Percentiles rank a stretch among this genome's conserved stretches.
Evolutionary conservation across 2,113 vertebrate genomes (phyloP).

Genomic region (Apodemus speciosus): DNA sequence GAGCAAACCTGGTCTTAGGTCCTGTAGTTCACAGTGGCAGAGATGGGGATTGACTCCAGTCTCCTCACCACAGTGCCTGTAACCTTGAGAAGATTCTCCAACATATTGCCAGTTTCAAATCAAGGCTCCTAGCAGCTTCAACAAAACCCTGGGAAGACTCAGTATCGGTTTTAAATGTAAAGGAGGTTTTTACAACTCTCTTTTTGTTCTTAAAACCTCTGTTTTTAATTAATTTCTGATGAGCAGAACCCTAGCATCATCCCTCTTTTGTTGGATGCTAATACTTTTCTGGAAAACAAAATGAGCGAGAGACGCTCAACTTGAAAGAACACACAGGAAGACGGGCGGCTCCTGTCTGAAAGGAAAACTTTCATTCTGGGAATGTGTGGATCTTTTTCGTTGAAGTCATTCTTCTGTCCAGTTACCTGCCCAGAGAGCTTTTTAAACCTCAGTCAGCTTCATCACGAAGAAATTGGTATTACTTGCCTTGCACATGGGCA

Average conservation of each 20-base stretch:
- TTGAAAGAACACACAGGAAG: constrained; percentile 34
- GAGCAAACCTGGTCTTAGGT: background rate
- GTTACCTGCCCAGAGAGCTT: constrained; percentile 32
- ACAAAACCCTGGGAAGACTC: background rate
- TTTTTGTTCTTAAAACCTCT: background rate
- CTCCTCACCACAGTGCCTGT: background rate
- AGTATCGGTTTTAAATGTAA: constrained; percentile 32
- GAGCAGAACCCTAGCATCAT: background rate
- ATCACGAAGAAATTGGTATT: background rate
- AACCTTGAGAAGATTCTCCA: background rate
- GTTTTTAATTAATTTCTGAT: background rate
- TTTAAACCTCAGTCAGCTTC: constrained; percentile 39
- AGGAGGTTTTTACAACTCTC: background rate
- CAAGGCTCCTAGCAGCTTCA: background rate
- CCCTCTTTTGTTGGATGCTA: background rate
- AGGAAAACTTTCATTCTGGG: constrained; percentile 29
- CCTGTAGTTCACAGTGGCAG: background rate
- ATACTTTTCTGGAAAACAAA: constrained; percentile 52
- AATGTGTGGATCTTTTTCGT: background rate
- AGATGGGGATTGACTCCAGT: background rate
- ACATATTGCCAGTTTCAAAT: constrained; percentile 5
- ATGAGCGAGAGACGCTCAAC: constrained; percentile 19
- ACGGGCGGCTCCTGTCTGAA: constrained; percentile 12
- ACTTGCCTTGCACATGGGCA: background rate
- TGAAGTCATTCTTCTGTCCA: constrained; percentile 63